A percentile compares a stretch with the other conserved stretches of the same genome.
These are phyloP conservation scores for Corythornis leucogaster DNA, from an alignment of 2,797 vertebrate genomes.

Conservation along the genomic window DNA sequence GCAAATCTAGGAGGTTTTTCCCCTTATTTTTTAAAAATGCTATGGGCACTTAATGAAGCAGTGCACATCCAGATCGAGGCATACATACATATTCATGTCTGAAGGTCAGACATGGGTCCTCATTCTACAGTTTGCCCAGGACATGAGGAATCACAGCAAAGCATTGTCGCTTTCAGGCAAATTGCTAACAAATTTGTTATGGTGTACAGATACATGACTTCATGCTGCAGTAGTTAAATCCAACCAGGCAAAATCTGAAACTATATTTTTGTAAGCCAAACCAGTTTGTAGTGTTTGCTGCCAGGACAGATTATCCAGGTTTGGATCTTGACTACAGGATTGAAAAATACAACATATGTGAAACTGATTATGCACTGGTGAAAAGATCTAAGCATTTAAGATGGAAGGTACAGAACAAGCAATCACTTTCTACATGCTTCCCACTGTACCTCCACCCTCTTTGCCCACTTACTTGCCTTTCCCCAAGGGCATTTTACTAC, in stretches of 20 bases:
- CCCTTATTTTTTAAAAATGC: background rate
- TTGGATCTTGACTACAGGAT: background rate
- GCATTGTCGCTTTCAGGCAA: background rate
- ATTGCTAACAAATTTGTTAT: background rate
- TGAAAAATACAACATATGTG: background rate
- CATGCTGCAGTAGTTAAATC: background rate
- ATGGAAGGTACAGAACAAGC: background rate
- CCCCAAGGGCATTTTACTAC: background rate
- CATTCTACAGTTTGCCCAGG: background rate
- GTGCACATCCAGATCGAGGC: background rate
- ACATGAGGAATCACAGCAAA: background rate
- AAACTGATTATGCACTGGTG: background rate
- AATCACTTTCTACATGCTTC: background rate
- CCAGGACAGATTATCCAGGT: background rate
- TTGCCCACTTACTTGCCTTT: background rate
- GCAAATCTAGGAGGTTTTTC: background rate
- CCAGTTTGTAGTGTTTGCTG: background rate
- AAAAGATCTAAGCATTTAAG: background rate
- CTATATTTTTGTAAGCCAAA: background rate
- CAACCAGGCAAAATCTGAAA: slow-evolving; percentile 2
- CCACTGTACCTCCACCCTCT: background rate
- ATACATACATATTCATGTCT: background rate
- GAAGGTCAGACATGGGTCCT: background rate
- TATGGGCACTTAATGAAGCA: background rate
- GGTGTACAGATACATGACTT: background rate